A percentile compares a stretch with the other conserved stretches of the same genome.
These are phyloP conservation scores for Sturmia bella DNA, from an alignment of 2,888 invertebrate species.

Conservation along the genomic window DNA sequence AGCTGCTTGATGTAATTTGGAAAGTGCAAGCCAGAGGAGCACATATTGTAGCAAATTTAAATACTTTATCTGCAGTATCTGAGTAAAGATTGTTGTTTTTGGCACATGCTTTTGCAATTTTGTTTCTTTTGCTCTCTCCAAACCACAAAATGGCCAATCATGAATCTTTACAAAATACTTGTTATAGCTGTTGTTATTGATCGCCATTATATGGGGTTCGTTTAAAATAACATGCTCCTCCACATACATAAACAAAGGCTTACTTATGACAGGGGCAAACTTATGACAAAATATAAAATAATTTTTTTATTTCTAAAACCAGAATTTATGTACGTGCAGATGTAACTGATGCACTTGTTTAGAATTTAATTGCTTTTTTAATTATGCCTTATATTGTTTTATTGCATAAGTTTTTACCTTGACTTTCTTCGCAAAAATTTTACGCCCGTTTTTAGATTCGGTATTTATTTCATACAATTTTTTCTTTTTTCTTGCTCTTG, in stretches of 20 bases:
- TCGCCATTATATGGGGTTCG: slow-evolving; percentile 50
- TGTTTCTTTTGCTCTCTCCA: slow-evolving; percentile 17
- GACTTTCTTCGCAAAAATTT: too few relatives aligned
- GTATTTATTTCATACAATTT: not conserved
- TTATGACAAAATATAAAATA: not conserved
- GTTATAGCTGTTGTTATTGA: slow-evolving; percentile 63
- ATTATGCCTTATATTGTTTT: too few relatives aligned
- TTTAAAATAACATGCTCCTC: slow-evolving; percentile 11
- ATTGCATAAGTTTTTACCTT: too few relatives aligned
- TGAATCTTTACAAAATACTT: slow-evolving; percentile 64
- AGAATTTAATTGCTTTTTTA: too few relatives aligned
- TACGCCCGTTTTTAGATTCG: too few relatives aligned
- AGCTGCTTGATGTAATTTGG: not conserved
- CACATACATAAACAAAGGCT: not conserved
- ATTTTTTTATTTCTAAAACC: not conserved
- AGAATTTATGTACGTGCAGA: too few relatives aligned
- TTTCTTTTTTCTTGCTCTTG: not conserved
- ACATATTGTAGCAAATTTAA: slow-evolving; percentile 55
- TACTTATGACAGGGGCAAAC: not conserved
- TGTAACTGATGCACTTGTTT: too few relatives aligned
- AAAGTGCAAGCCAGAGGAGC: not conserved
- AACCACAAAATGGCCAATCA: slow-evolving; percentile 68
- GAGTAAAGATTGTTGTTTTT: slow-evolving; percentile 23
- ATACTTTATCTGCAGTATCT: slow-evolving; percentile 49
- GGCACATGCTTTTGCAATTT: slow-evolving; percentile 45